A percentile compares a stretch with the other conserved stretches of the same genome.
phyloP scores from a whole-genome alignment of 2,797 vertebrate genomes.

The Labroides dimidiatus region DNA sequence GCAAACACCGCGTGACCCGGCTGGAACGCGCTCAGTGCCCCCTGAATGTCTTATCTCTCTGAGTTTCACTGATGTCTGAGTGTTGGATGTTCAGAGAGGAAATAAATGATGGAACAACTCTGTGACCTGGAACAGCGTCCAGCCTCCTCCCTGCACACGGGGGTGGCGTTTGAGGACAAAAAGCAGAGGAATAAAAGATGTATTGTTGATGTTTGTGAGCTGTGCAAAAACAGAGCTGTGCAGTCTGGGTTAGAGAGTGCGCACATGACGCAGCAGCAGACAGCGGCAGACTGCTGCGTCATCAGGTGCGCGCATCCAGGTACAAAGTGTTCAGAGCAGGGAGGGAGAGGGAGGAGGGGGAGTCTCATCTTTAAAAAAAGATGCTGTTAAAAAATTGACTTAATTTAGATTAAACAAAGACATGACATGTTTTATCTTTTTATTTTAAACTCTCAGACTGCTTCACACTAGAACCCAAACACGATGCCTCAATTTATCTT shows the following conservation, averaged over 20 bases:
- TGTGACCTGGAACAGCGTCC: slow-evolving; percentile 34
- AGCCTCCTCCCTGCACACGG: background rate
- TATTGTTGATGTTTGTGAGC: background rate
- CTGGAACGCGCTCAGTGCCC: background rate
- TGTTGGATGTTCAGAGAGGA: slow-evolving; percentile 1
- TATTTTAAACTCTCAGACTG: no score
- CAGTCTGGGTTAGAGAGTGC: background rate
- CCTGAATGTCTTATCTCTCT: no score
- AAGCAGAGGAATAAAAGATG: background rate
- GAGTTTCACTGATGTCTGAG: no score
- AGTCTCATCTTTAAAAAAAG: no score
- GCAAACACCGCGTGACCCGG: slow-evolving; percentile 21
- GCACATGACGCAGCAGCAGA: slow-evolving; percentile 40
- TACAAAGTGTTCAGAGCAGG: background rate
- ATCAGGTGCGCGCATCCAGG: slow-evolving; percentile 38
- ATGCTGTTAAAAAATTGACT: no score
- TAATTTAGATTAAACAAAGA: no score
- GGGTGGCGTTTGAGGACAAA: background rate
- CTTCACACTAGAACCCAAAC: no score
- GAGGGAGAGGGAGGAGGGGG: no score
- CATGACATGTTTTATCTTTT: no score
- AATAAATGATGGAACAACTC: slow-evolving; percentile 48
- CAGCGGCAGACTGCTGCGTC: slow-evolving; percentile 51
- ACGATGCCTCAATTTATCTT: no score
- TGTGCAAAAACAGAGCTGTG: background rate